Evolutionary conservation across 2,888 invertebrate species (phyloP), one percentile per base, ranked within the genome.

Genomic region (Chloromyia formosa): DNA sequence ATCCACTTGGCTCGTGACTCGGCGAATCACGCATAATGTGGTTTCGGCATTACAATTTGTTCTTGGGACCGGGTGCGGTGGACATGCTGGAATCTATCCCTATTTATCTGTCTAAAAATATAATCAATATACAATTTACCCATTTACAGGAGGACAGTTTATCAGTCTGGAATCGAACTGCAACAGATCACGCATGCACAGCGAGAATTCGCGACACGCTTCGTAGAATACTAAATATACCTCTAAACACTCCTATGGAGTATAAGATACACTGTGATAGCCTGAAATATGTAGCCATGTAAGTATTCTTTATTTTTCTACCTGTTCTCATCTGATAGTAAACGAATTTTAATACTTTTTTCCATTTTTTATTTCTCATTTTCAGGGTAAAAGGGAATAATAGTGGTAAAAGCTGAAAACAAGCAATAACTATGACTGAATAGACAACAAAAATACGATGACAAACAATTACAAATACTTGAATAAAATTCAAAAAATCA

Each of bases 131-230:
- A n/a, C n/a, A n/a, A n/a, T n/a, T n/a, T n/a, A n/a, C n/a, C n/a
- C n/a, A n/a, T 49, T 80, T 80, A 0, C 83, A 96, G 94, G 98
- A 98, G 87, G 98, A 97, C 84, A 93, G 96, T 84, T 90, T 98
- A 82, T 96, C 97, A 79, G 92, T 98, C 81, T 98, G 98, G 98
- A 98, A 98, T 87, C 92, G 94, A 85, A 97, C 95, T 79, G 96
- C 98, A 73, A 90, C 93, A 78, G 97, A 98, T 88, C 90, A 91
- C 82, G 90, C 89, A 78, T 94, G 95, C 79, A 96, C 95, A 80
- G 91, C 92, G 79, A 90, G 97, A 82, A 98, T 99, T 81, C 90
- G 97, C 79, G 98, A 99, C 87, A 96, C 97, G 61, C 87, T 99
- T 81, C 93, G 95, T 81, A 91, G 98, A 84, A 93, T 98, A 83